Evolutionary conservation across 2,888 invertebrate genomes (phyloP), one percentile per base, ranked within the genome.

Genomic region (Epistrophella euchroma): DNA sequence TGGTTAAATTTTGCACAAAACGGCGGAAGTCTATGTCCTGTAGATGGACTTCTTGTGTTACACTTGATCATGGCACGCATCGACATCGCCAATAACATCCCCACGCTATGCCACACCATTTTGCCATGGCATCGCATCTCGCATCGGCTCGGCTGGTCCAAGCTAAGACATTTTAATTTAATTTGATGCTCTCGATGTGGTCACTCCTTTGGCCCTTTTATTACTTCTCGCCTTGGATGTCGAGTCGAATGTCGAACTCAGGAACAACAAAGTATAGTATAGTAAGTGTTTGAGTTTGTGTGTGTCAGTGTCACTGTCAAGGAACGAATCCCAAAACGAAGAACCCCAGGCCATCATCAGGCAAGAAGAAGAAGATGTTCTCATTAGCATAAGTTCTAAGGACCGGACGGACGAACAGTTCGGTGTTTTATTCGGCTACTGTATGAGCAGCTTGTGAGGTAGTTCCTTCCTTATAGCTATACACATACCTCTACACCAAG

Each of bases 1-100:
- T 72, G 75, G 58, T 70, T 55, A 60, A 80, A 19, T 68, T 56
- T 47, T 25, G 77, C 86, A 68, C 68, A 71, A 86, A 86, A 86
- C 86, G 86, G 86, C 86, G 86, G 86, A 86, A 86, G 86, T 86
- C 86, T 86, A 86, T 86, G 86, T 86, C 82, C 82, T 86, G 70
- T 86, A 86, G 86, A 86, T 86, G 86, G 86, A 86, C 86, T 86
- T 86, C 86, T 86, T 86, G 86, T 86, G 86, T 86, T 86, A 86
- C 86, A 86, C 86, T 86, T 86, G 86, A 86, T 82, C 86, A 86
- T 86, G 86, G 86, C 86, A 86, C 86, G 86, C 86, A 86, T 86
- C 86, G 82, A 86, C 86, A 86, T 86, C 71, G 78, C 86, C 86
- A 86, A 86, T 86, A 86, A 86, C 86, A 86, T 82, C 77, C 70